Conservation (phyloP, 2,797 vertebrate genomes). For the Crocodylus rhombifer region DNA sequence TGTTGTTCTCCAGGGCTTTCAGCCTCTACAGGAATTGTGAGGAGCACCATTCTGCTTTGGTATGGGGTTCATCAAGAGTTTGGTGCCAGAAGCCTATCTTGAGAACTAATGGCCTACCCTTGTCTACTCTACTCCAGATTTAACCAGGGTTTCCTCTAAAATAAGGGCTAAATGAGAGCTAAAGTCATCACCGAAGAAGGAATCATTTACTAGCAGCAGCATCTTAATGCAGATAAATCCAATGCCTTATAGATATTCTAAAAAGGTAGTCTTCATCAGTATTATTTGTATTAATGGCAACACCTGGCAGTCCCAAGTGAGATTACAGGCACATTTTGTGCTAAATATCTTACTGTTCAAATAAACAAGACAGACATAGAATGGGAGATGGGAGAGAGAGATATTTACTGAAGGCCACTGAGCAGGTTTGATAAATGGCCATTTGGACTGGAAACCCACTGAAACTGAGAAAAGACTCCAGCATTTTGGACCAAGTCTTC, state of each 20-base stretch:
- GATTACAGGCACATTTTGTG: background rate
- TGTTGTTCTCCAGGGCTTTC: background rate
- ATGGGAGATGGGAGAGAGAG: background rate
- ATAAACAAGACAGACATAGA: background rate
- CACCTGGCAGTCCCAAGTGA: background rate
- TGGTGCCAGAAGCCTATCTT: background rate
- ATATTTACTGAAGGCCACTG: background rate
- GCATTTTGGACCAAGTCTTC: no score
- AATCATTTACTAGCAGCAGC: background rate
- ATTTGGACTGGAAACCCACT: background rate
- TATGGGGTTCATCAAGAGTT: background rate
- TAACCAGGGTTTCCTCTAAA: background rate
- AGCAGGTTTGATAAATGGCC: background rate
- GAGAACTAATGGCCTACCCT: background rate
- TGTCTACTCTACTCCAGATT: slow-evolving; percentile 13
- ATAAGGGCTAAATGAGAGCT: slow-evolving; percentile 20
- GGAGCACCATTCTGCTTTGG: background rate
- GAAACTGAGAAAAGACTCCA: background rate
- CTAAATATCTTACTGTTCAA: background rate
- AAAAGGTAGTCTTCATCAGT: background rate
- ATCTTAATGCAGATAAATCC: background rate
- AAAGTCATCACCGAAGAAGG: background rate
- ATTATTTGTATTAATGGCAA: background rate
- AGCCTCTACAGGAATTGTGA: background rate
- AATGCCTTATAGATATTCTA: background rate